Evolutionary conservation across 2,888 invertebrate species (phyloP).

Genomic region (Willowsia nigromaculata): DNA sequence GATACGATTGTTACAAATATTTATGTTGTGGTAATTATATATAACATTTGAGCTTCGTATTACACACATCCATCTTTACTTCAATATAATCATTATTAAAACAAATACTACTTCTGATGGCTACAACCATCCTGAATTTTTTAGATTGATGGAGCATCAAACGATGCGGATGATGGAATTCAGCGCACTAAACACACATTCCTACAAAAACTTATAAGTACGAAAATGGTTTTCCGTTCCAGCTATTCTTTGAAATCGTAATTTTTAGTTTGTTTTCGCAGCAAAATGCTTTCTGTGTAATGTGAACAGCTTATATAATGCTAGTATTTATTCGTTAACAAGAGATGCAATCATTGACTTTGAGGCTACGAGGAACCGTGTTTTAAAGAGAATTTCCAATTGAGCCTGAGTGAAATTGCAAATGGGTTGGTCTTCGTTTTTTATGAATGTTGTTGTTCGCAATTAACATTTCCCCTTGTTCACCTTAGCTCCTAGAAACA

Average conservation of each 20-base stretch:
- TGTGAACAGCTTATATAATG: background rate
- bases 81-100: background rate
- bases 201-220: too few relatives aligned
- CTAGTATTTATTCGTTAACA: too few relatives aligned
- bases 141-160: too few relatives aligned
- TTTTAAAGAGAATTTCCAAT: constrained; percentile 21
- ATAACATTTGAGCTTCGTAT: background rate
- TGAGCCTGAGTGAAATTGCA: constrained; percentile 25
- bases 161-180: too few relatives aligned
- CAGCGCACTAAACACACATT: too few relatives aligned
- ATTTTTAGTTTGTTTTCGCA: too few relatives aligned
- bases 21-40: constrained; percentile 49
- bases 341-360: too few relatives aligned
- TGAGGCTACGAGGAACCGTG: too few relatives aligned
- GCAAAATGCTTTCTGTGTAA: too few relatives aligned
- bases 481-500: background rate
- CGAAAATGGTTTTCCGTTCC: background rate
- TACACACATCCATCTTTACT: constrained; percentile 5
- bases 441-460: background rate
- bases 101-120: background rate
- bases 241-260: background rate
- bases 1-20: constrained; percentile 40
- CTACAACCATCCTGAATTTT: too few relatives aligned
- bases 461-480: background rate
- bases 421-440: constrained; percentile 27